phyloP scores from a whole-genome alignment of 1,140 invertebrate species.

The Helicoverpa armigera region DNA sequence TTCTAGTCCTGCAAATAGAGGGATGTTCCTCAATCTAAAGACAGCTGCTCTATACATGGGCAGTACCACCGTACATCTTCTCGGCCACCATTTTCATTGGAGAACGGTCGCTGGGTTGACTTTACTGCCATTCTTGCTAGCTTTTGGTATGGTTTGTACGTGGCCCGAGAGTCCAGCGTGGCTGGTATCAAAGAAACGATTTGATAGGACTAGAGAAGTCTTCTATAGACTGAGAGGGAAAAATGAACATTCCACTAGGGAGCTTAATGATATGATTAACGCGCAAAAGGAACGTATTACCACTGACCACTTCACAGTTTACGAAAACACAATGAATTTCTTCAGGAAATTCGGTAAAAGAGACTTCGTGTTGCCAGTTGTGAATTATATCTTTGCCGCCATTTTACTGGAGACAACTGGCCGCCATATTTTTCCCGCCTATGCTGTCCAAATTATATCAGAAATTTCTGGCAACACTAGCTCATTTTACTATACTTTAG shows the following conservation, averaged over 20 bases:
- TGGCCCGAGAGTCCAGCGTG: constrained; percentile 77
- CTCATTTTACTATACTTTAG: constrained; percentile 71
- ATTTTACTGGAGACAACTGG: constrained; percentile 71
- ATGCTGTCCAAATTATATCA: constrained; percentile 71
- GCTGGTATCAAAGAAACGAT: constrained; percentile 67
- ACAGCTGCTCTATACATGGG: constrained; percentile 69
- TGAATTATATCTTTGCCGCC: constrained; percentile 62
- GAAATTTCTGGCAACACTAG: constrained; percentile 62
- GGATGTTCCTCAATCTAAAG: constrained; percentile 76
- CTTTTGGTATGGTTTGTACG: constrained; percentile 63
- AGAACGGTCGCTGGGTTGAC: constrained; percentile 65
- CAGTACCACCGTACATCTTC: constrained; percentile 66
- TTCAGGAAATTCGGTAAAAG: constrained; percentile 63
- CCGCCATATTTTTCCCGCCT: constrained; percentile 76
- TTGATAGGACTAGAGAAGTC: constrained; percentile 63
- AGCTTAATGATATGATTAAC: constrained; percentile 65
- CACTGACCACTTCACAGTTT: constrained; percentile 1
- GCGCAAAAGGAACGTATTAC: constrained; percentile 63
- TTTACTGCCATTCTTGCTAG: constrained; percentile 57
- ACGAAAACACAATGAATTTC: background rate
- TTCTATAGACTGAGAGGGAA: constrained; percentile 71
- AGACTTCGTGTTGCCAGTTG: constrained; percentile 69
- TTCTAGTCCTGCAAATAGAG: constrained; percentile 68
- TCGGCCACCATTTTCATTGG: constrained; percentile 68
- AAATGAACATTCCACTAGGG: constrained; percentile 56